phyloP scores from a whole-genome alignment of 2,888 invertebrate genomes.

The Tromatobia lineatoria region DNA sequence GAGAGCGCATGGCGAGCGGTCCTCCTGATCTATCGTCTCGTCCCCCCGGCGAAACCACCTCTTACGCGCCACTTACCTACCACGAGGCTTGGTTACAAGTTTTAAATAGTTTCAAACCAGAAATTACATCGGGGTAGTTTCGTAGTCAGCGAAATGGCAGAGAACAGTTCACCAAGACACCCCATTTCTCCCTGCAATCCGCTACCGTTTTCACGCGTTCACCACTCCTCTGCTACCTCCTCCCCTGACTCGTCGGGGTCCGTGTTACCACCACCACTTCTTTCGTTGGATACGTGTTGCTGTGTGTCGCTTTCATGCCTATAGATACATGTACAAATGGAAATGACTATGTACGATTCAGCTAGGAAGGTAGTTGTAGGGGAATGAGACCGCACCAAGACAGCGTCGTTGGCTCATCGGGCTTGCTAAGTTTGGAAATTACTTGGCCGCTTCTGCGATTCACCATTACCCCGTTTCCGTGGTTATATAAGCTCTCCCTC shows the following conservation, averaged over 20 bases:
- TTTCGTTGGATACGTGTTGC: neutral
- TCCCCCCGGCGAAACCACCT: conserved; percentile 36
- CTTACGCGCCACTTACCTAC: conserved; percentile 66
- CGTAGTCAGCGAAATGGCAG: conserved; percentile 45
- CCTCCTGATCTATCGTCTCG: conserved; percentile 29
- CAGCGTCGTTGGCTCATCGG: conserved; percentile 42
- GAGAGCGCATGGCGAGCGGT: neutral
- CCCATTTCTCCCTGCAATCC: conserved; percentile 30
- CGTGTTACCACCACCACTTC: conserved; percentile 10
- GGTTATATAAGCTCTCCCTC: neutral
- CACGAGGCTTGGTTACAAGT: conserved; percentile 68
- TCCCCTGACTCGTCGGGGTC: conserved; percentile 38
- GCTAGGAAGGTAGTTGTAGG: conserved; percentile 18
- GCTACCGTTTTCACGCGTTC: conserved; percentile 36
- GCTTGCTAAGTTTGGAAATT: conserved; percentile 53
- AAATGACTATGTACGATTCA: neutral
- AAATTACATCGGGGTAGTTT: conserved; percentile 70
- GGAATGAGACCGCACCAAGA: conserved; percentile 21
- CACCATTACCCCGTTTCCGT: conserved; percentile 16
- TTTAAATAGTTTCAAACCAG: conserved; percentile 72
- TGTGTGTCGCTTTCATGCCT: conserved; percentile 5
- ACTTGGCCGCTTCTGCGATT: conserved; percentile 47
- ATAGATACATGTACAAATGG: neutral
- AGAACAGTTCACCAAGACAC: conserved; percentile 19
- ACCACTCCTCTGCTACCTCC: neutral